phyloP scores from a whole-genome alignment of 2,113 vertebrate genomes.

The Datnioides undecimradiatus region DNA sequence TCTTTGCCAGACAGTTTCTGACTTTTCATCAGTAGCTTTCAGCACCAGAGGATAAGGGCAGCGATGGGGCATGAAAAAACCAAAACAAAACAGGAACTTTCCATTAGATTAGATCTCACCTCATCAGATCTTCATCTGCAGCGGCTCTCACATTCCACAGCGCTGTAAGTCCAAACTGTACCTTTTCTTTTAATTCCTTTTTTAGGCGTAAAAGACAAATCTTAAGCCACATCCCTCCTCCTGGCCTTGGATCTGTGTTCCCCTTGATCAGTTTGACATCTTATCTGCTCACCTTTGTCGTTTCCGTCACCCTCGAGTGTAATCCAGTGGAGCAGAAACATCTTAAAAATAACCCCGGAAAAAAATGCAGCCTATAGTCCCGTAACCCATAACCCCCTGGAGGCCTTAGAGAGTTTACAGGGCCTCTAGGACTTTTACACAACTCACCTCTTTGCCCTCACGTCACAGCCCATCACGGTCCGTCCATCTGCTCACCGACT shows the following conservation, averaged over 20 bases:
- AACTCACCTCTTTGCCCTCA: slow-evolving; percentile 65
- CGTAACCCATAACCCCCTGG: slow-evolving; percentile 42
- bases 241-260: background rate
- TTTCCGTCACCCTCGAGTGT: slow-evolving; percentile 18
- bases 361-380: slow-evolving; percentile 7
- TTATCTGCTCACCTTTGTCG: slow-evolving; percentile 35
- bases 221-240: background rate
- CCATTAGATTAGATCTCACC: background rate
- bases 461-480: slow-evolving; percentile 54
- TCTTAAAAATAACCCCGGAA: slow-evolving; percentile 52
- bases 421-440: slow-evolving; percentile 52
- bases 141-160: background rate
- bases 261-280: slow-evolving; percentile 23
- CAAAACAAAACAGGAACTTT: background rate
- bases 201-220: background rate
- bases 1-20: slow-evolving; percentile 29
- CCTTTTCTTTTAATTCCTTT: background rate
- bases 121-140: slow-evolving; percentile 1
- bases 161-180: background rate
- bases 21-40: slow-evolving; percentile 37
- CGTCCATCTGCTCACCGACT: slow-evolving; percentile 44
- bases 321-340: slow-evolving; percentile 47
- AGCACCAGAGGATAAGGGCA: slow-evolving; percentile 23
- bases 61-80: slow-evolving; percentile 8
- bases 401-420: slow-evolving; percentile 39